Conservation (phyloP, 2,888 invertebrate species). For the Hypselothyrea guttata region DNA sequence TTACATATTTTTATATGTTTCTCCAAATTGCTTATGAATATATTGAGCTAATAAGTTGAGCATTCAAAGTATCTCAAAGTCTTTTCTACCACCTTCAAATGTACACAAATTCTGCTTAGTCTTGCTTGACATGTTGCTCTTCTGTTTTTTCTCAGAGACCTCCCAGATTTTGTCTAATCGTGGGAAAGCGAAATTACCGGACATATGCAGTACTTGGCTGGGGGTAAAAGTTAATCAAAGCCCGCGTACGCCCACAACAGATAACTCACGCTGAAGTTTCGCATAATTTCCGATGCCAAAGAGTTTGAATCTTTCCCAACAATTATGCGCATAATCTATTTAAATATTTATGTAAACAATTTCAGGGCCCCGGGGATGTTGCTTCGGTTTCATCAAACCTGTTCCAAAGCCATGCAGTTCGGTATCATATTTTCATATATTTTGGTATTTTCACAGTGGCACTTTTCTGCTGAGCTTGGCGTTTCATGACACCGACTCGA, state of each 20-base stretch:
- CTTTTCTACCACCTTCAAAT: too few species aligned
- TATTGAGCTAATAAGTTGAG: too few species aligned
- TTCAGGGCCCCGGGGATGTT: neutral
- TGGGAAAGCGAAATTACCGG: too few species aligned
- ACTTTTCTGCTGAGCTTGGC: slow-evolving; percentile 42
- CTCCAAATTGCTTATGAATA: too few species aligned
- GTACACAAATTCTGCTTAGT: too few species aligned
- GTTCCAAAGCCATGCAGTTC: slow-evolving; percentile 55
- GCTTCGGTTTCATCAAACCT: slow-evolving; percentile 54
- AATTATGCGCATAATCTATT: slow-evolving; percentile 63
- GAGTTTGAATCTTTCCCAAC: slow-evolving; percentile 39
- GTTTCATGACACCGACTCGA: slow-evolving; percentile 15
- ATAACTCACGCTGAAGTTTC: slow-evolving; percentile 45
- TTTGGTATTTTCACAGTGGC: slow-evolving; percentile 38
- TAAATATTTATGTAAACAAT: slow-evolving; percentile 54
- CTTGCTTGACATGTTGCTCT: too few species aligned
- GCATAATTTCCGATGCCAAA: slow-evolving; percentile 35
- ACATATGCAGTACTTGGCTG: too few species aligned
- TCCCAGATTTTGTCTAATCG: too few species aligned
- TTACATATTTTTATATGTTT: too few species aligned
- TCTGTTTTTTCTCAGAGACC: too few species aligned
- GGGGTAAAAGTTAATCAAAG: slow-evolving; percentile 1
- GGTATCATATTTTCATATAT: slow-evolving; percentile 29
- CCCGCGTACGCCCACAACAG: slow-evolving; percentile 51
- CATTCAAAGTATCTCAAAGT: too few species aligned